Base-by-base conservation (phyloP, 2,113 vertebrate species). In the Pomatostomus ruficeps region DNA sequence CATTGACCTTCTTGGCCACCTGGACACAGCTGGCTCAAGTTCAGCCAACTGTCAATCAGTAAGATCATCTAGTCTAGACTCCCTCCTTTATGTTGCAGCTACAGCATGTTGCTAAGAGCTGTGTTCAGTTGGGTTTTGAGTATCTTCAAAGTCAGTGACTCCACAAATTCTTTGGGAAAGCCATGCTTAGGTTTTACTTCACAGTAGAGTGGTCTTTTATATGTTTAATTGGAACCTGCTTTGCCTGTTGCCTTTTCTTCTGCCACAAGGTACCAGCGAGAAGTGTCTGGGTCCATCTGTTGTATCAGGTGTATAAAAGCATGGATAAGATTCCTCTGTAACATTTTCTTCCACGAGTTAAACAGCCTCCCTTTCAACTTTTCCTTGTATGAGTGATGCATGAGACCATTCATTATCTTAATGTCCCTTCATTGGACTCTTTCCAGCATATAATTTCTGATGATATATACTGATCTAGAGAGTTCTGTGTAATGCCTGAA, bases 351-450 rank as follows among this genome's bases (percentile, higher is more conserved):
- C 12, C 46, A 20, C 22, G n/a, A 28, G 3, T 10, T 43, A 20
- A 62, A 40, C 4, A 46, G 21, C 6, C 23, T 22, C 4, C 7
- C 2, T 74, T 45, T 70, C 35, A 61, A 7, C 13, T 40, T 46
- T 42, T 75, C 9, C 18, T 66, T 1, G 0, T 36, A 55, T 10
- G 17, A 75, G 2, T 0, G 0, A n/a, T 14, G 6, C 14, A 36
- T 3, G 5, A 36, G 29, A 33, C 4, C 14, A 19, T 75, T 59
- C 0, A 0, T 51, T 23, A 12, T 35, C 21, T 59, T 72, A 1
- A 0, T 26, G 5, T 42, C 8, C 7, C 15, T 55, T 57, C 11
- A 35, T 0, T 71, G 23, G 4, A 9, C 3, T 57, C 4, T 52
- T 31, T 62, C 11, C 14, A 21, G 5, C 18, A 26, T 33, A 25